Evolutionary conservation across 2,888 invertebrate genomes (phyloP), one percentile per base, ranked within the genome.

Genomic region (Troilus luridus): DNA sequence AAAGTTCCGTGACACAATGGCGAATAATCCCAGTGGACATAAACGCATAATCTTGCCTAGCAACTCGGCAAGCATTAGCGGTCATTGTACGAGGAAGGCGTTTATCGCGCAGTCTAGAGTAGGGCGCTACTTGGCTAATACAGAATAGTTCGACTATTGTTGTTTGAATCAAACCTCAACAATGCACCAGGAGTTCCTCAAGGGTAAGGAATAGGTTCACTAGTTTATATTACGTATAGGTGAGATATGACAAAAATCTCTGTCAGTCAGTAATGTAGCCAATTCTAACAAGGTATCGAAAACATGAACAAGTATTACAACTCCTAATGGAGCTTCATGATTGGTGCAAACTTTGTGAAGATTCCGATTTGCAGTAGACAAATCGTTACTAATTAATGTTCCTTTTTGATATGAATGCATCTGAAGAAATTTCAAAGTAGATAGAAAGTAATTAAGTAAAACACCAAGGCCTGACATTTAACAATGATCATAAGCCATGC

Each of bases 41-140:
- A 77, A 77, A 14, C 72, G 72, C 72, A 2, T 77, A 77, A 77
- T 77, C 72, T 27, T 6, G 17, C 9, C 72, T 77, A 27, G 19
- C 41, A 41, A 41, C 41, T 41, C 41, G 41, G 72, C 8, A 17
- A 19, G 72, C 19, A 77, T 41, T 77, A 77, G 41, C 41, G 19
- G 72, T 6, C 72, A 77, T 77, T 77, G 72, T 77, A 77, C 14
- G 2, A 9, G 17, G 14, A 7, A 77, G 9, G 27, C 72, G 41
- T 77, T 77, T 77, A 77, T 77, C 72, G 72, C 72, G 41, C 41
- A 77, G 72, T 77, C 5, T 9, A 77, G 72, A 41, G 27, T 77
- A 77, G 72, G 41, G 41, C 8, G 41, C 17, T 41, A 14, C 41
- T 77, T 9, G 27, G 19, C 17, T 17, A 77, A 27, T 12, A 67